Evolutionary conservation across 2,888 invertebrate genomes (phyloP).

Genomic region (Drosophila recens): DNA sequence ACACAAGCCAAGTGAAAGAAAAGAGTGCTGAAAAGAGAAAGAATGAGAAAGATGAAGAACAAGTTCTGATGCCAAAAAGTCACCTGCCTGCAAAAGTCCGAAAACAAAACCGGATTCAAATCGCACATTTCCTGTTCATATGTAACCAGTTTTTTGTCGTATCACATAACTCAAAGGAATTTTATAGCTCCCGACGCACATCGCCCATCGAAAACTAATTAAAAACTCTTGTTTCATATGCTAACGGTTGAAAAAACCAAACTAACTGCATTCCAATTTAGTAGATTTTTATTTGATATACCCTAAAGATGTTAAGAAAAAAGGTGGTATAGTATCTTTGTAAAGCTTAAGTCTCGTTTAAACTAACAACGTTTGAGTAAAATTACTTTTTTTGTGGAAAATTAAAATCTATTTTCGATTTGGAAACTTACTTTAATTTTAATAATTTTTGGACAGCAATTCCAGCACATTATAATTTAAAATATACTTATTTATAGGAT

Average conservation of each 20-base stretch:
- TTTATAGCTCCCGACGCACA: conserved; percentile 32
- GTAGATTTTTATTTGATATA: conserved; percentile 9
- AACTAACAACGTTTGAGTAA: neutral
- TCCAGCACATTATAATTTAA: neutral
- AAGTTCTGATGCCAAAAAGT: conserved; percentile 59
- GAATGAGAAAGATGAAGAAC: conserved; percentile 43
- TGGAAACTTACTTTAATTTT: no score
- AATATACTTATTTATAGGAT: neutral
- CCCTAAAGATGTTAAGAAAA: neutral
- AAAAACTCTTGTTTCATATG: conserved; percentile 61
- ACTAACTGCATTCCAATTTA: conserved; percentile 59
- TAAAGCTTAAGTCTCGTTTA: neutral
- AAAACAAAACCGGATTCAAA: conserved; percentile 67
- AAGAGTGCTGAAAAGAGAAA: conserved; percentile 1
- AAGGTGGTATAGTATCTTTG: neutral
- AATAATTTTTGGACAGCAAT: neutral
- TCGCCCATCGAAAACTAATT: conserved; percentile 56
- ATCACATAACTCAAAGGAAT: conserved; percentile 61
- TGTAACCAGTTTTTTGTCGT: conserved; percentile 60
- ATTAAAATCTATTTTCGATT: no score
- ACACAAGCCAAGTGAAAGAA: conserved; percentile 28
- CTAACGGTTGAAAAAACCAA: conserved; percentile 42
- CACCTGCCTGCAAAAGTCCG: conserved; percentile 52
- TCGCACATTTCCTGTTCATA: conserved; percentile 67
- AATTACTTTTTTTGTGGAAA: neutral